A percentile compares a stretch with the other conserved stretches of the same genome.
Conservation (phyloP, 2,113 vertebrate genomes). For the Cyanoderma ruficeps region DNA sequence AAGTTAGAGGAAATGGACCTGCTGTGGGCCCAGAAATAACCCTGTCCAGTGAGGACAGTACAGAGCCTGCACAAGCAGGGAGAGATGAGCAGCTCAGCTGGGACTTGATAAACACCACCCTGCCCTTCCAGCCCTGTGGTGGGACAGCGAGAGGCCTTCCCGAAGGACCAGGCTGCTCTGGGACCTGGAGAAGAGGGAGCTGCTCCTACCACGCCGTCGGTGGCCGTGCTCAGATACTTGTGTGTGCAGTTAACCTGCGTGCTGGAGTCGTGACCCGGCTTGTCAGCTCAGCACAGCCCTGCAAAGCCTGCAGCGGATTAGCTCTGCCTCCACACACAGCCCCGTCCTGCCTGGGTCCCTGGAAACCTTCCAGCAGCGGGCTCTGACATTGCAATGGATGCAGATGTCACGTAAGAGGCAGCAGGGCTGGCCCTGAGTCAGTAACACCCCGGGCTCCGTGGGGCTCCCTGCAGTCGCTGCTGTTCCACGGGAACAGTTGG, state of each 20-base stretch:
- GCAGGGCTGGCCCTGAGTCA: neutral
- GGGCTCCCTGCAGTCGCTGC: neutral
- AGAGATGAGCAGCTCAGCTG: rapidly evolving
- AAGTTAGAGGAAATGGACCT: neutral
- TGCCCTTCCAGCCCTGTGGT: rapidly evolving
- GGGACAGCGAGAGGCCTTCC: neutral
- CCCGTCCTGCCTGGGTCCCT: rapidly evolving
- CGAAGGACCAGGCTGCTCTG: neutral
- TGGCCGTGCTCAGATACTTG: neutral
- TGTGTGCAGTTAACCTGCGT: neutral
- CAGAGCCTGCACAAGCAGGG: neutral
- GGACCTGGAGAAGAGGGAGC: neutral
- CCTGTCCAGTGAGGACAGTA: neutral
- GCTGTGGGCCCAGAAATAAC: neutral
- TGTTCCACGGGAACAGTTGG: neutral
- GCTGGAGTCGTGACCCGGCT: conserved; percentile 14
- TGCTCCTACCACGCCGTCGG: rapidly evolving
- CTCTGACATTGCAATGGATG: neutral
- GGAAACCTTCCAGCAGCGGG: neutral
- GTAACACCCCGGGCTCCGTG: neutral
- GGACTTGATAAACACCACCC: rapidly evolving
- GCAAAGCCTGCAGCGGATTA: neutral
- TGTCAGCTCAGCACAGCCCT: neutral
- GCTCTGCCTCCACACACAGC: conserved; percentile 4
- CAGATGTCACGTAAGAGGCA: neutral